Conservation (phyloP, 1,140 invertebrate species). For the Latrodectus geometricus region DNA sequence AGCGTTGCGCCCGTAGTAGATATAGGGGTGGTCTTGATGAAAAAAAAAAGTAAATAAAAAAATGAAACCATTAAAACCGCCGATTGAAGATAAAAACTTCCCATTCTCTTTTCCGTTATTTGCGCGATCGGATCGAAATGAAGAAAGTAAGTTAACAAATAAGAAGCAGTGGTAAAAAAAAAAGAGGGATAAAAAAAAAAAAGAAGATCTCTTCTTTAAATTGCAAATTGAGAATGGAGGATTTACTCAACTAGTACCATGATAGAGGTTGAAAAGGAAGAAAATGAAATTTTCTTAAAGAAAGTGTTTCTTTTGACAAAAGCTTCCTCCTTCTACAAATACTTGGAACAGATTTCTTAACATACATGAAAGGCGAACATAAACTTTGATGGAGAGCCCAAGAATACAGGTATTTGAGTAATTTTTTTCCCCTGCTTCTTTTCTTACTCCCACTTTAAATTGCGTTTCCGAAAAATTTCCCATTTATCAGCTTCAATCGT, state of each 20-base stretch:
- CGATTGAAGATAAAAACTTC: neutral
- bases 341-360: constrained; percentile 3
- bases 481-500: constrained; percentile 50
- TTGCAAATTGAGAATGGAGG: constrained; percentile 40
- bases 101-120: neutral
- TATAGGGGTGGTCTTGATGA: neutral
- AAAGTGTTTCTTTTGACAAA: constrained; percentile 24
- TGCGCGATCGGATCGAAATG: neutral
- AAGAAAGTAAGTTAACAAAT: neutral
- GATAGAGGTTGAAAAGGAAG: neutral
- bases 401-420: constrained; percentile 3
- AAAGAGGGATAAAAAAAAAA: neutral
- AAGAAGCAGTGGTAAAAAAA: neutral
- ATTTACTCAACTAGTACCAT: constrained; percentile 10
- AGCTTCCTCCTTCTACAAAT: constrained; percentile 12
- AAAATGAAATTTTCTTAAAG: constrained; percentile 21
- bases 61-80: neutral
- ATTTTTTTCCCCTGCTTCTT: neutral
- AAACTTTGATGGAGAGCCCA: constrained; percentile 20
- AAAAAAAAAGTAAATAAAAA: neutral
- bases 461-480: constrained; percentile 7
- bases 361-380: neutral
- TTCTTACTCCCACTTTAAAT: neutral
- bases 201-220: constrained; percentile 19
- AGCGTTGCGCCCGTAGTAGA: neutral